Conservation (phyloP, 2,888 invertebrate species). For the Leptinotarsa peninsularis region DNA sequence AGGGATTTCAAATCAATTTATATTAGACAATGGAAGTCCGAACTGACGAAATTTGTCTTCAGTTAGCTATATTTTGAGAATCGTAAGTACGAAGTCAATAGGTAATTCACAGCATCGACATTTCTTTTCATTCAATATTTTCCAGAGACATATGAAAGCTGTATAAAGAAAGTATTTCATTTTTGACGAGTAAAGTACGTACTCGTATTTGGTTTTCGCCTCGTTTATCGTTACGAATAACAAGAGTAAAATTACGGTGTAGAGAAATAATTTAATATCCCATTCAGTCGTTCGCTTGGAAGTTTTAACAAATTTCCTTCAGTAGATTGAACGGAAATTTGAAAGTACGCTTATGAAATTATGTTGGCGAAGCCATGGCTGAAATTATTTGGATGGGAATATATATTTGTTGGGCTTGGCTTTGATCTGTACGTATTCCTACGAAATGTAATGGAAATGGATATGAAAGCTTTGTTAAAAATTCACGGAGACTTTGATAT, state of each 20-base stretch:
- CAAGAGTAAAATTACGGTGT: background rate
- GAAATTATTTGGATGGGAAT: background rate
- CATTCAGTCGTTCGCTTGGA: background rate
- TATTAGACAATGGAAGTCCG: too few species aligned
- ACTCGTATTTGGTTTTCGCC: background rate
- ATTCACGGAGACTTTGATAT: too few species aligned
- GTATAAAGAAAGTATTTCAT: too few species aligned
- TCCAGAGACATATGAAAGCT: too few species aligned
- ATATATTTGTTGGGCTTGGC: background rate
- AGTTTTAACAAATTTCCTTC: slow-evolving; percentile 3
- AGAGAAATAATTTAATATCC: background rate
- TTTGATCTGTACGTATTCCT: background rate
- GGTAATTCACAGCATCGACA: too few species aligned
- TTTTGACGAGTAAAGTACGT: background rate
- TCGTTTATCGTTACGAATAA: background rate
- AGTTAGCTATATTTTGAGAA: too few species aligned
- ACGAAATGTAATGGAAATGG: background rate
- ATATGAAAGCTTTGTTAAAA: background rate
- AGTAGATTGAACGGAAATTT: background rate
- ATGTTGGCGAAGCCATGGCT: background rate
- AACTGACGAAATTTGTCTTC: too few species aligned
- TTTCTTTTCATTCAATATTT: too few species aligned
- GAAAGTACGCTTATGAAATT: background rate
- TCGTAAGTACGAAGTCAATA: too few species aligned
- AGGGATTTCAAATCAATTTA: too few species aligned